Evolutionary conservation across 2,113 vertebrate genomes (phyloP), one percentile per base, ranked within the genome.

Genomic region (Edolisoma coerulescens): DNA sequence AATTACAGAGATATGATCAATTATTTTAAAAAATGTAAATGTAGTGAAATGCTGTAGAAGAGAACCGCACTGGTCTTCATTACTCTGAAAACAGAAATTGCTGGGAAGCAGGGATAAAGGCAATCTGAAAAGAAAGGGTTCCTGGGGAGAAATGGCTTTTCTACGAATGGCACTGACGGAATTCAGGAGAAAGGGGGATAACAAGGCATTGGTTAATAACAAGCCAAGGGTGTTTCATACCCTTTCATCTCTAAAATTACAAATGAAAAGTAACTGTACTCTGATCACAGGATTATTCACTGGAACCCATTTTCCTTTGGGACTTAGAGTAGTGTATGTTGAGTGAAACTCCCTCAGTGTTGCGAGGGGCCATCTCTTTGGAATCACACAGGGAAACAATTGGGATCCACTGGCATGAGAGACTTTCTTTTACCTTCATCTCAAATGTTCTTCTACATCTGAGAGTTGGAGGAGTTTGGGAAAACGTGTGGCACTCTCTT

Each of bases 1-100:
- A 96, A 97, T 97, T 97, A 98, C 70, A 96, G 95, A 97, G 89
- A 89, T 96, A 96, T 89, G 69, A 97, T 96, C 92, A 97, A 97
- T 97, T 97, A 89, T 97, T 97, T 95, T 6, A 15, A 41, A 64
- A 97, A 97, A 95, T 91, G 68, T 87, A 96, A 89, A 91, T 79
- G 75, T 68, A 89, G 79, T 83, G 53, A 96, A 94, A 97, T 89
- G 74, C 57, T 87, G 37, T 85, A 95, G 71, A 64, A 77, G 49
- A 87, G 86, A 97, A 90, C 69, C 59, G 32, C 84, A 91, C 42
- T 89, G 81, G 86, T 95, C 86, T 94, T 96, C 67, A 41, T 92
- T 94, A 65, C 83, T 93, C 33, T 93, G 85, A 93, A 90, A 97
- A 97, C 75, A 96, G 84, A 95, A 96, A 96, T 95, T 97, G 69